A percentile compares a stretch with the other conserved stretches of the same genome.
phyloP scores from a whole-genome alignment of 2,113 vertebrate species.

The Balaeniceps rex region DNA sequence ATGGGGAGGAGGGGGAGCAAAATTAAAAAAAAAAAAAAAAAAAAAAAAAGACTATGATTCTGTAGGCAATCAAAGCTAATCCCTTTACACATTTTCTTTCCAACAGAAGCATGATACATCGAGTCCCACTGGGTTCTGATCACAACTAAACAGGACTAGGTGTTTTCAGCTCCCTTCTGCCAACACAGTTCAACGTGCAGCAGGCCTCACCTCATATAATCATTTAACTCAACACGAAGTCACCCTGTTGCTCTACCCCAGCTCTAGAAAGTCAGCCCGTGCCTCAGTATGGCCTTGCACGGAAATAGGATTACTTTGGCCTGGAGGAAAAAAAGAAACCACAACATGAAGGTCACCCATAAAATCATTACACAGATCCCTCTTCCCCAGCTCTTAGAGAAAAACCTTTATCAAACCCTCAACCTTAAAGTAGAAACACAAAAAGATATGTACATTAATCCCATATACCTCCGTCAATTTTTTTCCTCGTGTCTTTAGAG shows the following conservation, averaged over 20 bases:
- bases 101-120: not conserved
- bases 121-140: not conserved
- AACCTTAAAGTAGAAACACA: constrained; percentile 10
- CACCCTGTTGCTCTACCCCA: constrained; percentile 11
- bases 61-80: not conserved
- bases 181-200: constrained; percentile 6
- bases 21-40: not conserved
- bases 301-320: constrained; percentile 43
- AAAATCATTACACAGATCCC: constrained; percentile 24
- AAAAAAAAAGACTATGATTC: not conserved
- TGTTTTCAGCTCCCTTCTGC: not conserved
- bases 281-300: not conserved
- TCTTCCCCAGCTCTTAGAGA: not conserved
- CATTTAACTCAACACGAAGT: not conserved
- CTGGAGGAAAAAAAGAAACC: constrained; percentile 52
- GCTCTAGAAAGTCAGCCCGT: not conserved
- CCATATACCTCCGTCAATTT: constrained; percentile 46
- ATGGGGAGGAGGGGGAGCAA: constrained; percentile 11
- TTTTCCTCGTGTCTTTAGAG: constrained; percentile 48
- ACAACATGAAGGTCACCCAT: constrained; percentile 48
- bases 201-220: not conserved
- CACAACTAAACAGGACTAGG: not conserved
- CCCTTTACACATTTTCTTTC: not conserved
- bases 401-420: constrained; percentile 35
- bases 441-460: constrained; percentile 15